A percentile compares a stretch with the other conserved stretches of the same genome.
These are phyloP conservation scores for Plectropomus leopardus DNA, from an alignment of 2,113 vertebrate species.

Conservation along the genomic window DNA sequence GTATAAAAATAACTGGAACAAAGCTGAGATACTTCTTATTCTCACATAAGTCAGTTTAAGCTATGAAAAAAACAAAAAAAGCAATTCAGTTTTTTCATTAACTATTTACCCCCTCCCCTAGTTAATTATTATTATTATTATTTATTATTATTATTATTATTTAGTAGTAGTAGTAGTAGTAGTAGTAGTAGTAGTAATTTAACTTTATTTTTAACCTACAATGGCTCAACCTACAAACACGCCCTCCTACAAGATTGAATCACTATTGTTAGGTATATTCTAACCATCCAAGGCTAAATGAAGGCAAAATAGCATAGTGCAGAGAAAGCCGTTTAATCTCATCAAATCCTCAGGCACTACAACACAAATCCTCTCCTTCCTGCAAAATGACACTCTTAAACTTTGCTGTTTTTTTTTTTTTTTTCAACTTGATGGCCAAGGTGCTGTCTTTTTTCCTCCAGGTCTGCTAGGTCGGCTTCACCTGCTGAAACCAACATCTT, in stretches of 20 bases:
- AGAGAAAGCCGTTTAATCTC: not conserved
- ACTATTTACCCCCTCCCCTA: no score
- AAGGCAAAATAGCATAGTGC: not conserved
- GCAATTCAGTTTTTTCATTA: no score
- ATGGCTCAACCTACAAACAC: no score
- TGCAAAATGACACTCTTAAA: no score
- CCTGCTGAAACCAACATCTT: conserved; percentile 33
- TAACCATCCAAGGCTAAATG: not conserved
- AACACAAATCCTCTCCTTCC: not conserved
- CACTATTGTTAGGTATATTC: no score
- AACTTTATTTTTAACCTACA: no score
- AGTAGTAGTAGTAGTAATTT: no score
- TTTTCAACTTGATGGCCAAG: not conserved
- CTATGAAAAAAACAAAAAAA: no score
- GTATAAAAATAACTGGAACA: not conserved
- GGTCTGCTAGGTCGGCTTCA: conserved; percentile 26
- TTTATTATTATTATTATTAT: no score
- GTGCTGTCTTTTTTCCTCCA: not conserved
- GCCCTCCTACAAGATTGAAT: no score
- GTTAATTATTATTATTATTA: no score
- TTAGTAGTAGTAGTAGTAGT: no score
- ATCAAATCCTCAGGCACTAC: not conserved
- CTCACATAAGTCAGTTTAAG: not conserved
- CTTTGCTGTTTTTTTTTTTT: not conserved
- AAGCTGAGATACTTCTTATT: not conserved